Base-by-base conservation (phyloP, 2,888 invertebrate genomes). In the Tholera decimalis region DNA sequence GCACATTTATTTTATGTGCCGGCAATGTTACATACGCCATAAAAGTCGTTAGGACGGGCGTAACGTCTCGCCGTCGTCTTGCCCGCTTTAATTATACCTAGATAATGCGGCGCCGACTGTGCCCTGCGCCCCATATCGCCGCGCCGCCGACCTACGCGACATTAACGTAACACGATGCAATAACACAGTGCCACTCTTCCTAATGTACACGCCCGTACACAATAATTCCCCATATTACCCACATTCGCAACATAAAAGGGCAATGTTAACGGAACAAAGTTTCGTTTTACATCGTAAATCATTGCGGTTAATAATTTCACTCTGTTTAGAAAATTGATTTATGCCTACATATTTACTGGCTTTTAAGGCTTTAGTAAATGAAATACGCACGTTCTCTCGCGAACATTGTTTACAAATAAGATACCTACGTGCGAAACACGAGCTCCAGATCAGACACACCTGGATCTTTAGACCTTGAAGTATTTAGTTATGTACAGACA, bases 21-120 rank as follows among this genome's bases (percentile, higher is more conserved):
- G 92, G 93, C 93, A 94, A 94, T 95, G 95, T 94, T 93, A 94
- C 95, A 95, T 95, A 93, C 93, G 93, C 95, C 91, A 94, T 95
- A 95, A 95, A 95, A 94, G 95, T 92, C 95, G 95, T 95, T 95
- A 95, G 93, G 94, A 91, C 92, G 91, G 88, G 92, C 94, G 91
- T 94, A 92, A 93, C 93, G 95, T 94, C 94, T 94, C 93, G 94
- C 91, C 95, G 90, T 88, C 94, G 92, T 94, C 94, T 94, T 93
- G 93, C 89, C 90, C 89, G 93, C 90, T 93, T 93, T 95, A 95
- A 95, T 95, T 95, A 94, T 93, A 93, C 90, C 91, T 90, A 93
- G 94, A 92, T 92, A 92, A 92, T 91, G 90, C 86, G 90, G 87
- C 89, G 91, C 91, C 90, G 90, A 89, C 86, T 90, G 90, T 88